phyloP scores from a whole-genome alignment of 2,113 vertebrate genomes.

The Platysteira castanea region DNA sequence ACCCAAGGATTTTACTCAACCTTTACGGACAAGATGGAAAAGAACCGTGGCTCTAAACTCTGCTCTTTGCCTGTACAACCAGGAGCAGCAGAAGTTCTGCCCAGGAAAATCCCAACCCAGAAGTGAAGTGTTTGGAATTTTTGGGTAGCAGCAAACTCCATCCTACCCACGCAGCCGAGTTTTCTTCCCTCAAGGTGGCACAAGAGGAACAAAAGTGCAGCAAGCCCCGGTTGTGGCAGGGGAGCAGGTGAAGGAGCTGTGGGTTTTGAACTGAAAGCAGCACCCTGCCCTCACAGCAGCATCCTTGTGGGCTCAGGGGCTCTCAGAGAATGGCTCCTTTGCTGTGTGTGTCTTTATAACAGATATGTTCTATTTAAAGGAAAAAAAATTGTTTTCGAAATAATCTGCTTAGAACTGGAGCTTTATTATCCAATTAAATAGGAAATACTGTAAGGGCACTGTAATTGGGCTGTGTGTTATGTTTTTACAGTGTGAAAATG shows the following conservation, averaged over 20 bases:
- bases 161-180: background rate
- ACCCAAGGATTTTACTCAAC: background rate
- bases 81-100: background rate
- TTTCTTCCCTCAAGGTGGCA: constrained; percentile 51
- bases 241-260: background rate
- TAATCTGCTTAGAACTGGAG: background rate
- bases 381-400: background rate
- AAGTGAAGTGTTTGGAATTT: background rate
- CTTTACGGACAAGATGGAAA: background rate
- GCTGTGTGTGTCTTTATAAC: accelerated
- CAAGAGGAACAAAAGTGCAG: constrained; percentile 5
- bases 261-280: background rate
- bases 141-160: background rate
- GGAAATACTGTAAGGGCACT: background rate
- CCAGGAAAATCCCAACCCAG: background rate
- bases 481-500: background rate
- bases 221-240: background rate
- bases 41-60: accelerated
- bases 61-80: background rate
- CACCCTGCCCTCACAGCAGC: background rate
- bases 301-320: background rate
- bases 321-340: background rate
- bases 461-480: background rate
- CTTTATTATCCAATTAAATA: background rate
- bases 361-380: background rate